phyloP scores from a whole-genome alignment of 2,797 vertebrate species.

The Epinephelus malabaricus region DNA sequence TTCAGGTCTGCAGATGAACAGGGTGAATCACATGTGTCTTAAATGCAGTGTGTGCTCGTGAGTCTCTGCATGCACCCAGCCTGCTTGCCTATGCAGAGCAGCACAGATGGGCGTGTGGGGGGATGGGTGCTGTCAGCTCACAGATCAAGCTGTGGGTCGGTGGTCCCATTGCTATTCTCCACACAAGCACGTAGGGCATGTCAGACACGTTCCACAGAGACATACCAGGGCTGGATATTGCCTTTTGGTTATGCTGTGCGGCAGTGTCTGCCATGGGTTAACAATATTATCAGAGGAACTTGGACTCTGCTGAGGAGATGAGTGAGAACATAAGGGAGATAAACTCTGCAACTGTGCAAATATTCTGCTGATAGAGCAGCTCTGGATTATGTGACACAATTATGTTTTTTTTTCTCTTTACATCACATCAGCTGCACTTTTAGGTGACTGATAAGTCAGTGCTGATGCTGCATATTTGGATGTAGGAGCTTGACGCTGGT shows the following conservation, averaged over 20 bases:
- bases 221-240: slow-evolving; percentile 62
- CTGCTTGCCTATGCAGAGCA: slow-evolving; percentile 79
- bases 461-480: slow-evolving; percentile 14
- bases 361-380: slow-evolving; percentile 25
- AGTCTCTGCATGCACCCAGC: slow-evolving; percentile 60
- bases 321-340: slow-evolving; percentile 3
- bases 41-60: slow-evolving; percentile 37
- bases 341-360: slow-evolving; percentile 35
- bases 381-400: slow-evolving; percentile 23
- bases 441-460: slow-evolving; percentile 20
- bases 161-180: slow-evolving; percentile 84
- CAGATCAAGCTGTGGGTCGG: slow-evolving; percentile 83
- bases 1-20: slow-evolving; percentile 35
- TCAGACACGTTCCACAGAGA: slow-evolving; percentile 79
- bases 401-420: slow-evolving; percentile 20
- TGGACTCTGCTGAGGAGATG: not conserved
- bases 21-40: slow-evolving; percentile 52
- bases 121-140: slow-evolving; percentile 84
- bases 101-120: slow-evolving; percentile 83
- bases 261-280: slow-evolving; percentile 11
- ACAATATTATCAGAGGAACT: slow-evolving; percentile 16
- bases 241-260: slow-evolving; percentile 51
- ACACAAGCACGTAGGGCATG: slow-evolving; percentile 81
- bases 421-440: slow-evolving; percentile 30
- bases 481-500: not conserved